Evolutionary conservation across 2,113 vertebrate species (phyloP).

Genomic region (Baryphthengus martii): DNA sequence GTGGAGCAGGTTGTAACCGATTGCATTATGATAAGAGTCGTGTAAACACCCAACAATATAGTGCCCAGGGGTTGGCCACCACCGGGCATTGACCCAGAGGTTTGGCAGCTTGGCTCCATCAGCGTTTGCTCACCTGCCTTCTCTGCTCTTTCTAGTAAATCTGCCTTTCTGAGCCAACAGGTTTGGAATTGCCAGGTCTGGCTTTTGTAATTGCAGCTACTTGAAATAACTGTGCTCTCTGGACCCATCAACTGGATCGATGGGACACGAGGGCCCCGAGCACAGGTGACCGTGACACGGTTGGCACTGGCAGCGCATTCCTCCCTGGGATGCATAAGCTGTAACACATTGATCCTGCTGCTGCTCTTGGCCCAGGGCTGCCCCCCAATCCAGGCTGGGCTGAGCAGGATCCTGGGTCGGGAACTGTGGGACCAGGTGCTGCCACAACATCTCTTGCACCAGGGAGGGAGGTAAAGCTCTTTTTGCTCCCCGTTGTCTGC

Average conservation of each 20-base stretch:
- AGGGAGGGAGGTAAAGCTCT: neutral
- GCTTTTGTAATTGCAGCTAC: neutral
- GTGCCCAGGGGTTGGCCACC: neutral
- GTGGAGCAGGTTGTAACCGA: neutral
- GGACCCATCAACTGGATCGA: neutral
- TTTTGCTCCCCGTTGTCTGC: neutral
- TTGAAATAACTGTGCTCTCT: neutral
- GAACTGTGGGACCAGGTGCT: neutral
- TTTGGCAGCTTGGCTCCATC: too few relatives aligned
- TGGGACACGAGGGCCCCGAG: neutral
- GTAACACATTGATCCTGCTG: rapidly evolving
- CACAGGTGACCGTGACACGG: neutral
- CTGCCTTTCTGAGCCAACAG: neutral
- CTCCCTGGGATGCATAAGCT: neutral
- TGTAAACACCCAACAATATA: too few relatives aligned
- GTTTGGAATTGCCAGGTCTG: neutral
- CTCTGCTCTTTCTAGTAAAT: neutral
- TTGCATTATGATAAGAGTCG: rapidly evolving
- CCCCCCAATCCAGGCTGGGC: neutral
- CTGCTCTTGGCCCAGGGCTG: neutral
- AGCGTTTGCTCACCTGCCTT: neutral
- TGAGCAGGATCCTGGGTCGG: neutral
- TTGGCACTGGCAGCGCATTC: neutral
- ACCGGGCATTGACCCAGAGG: neutral
- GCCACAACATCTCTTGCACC: rapidly evolving